phyloP scores from a whole-genome alignment of 2,888 invertebrate species.

The Andrena marginata region DNA sequence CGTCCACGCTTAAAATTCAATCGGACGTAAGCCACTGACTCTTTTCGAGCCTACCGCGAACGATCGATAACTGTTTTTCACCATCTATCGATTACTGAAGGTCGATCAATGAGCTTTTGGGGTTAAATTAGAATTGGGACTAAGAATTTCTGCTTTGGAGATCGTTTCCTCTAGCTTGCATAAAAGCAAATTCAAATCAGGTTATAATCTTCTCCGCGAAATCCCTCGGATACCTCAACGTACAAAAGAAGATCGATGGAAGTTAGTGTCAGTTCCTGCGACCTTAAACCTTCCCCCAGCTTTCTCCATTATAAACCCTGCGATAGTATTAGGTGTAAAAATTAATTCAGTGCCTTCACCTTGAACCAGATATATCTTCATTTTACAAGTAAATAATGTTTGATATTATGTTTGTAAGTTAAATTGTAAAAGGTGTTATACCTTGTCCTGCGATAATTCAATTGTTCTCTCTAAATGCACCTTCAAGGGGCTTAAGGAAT shows the following conservation, averaged over 20 bases:
- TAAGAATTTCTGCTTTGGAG: background rate
- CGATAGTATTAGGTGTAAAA: no score
- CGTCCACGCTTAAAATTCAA: constrained; percentile 62
- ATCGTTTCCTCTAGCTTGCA: background rate
- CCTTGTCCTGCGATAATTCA: no score
- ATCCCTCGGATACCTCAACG: constrained; percentile 32
- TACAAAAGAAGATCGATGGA: constrained; percentile 35
- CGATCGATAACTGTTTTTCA: background rate
- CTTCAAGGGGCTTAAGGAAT: no score
- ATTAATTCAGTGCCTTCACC: no score
- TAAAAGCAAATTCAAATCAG: constrained; percentile 16
- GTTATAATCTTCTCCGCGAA: constrained; percentile 35
- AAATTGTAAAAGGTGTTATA: no score
- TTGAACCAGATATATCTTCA: no score
- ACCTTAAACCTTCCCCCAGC: constrained; percentile 30
- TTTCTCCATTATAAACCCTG: background rate
- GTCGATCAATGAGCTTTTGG: background rate
- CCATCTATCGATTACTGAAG: background rate
- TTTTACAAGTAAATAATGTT: no score
- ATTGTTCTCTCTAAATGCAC: no score
- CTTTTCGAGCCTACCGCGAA: background rate
- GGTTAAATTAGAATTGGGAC: background rate
- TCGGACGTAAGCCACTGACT: constrained; percentile 32
- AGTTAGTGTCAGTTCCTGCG: constrained; percentile 19
- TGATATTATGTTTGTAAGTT: no score